Evolutionary conservation across 2,113 vertebrate genomes (phyloP), one percentile per base, ranked within the genome.

Genomic region (Edolisoma coerulescens): DNA sequence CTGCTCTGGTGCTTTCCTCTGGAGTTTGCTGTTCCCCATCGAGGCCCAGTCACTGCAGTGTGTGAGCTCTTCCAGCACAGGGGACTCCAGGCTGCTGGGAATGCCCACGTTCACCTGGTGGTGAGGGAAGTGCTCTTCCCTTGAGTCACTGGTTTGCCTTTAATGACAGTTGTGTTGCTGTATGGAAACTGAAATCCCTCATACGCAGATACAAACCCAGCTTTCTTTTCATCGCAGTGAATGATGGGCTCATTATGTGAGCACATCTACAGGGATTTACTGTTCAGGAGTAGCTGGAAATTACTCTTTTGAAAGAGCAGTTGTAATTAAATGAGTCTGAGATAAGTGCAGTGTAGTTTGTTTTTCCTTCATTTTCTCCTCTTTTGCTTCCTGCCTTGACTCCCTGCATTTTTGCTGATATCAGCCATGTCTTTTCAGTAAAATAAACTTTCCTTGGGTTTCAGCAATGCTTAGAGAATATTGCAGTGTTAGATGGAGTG

Each of bases 321-420:
- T 41, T 82, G 37, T 52, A 61, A 59, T 65, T 18, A 54, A 80
- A 33, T 10, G 9, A 39, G 70, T 81, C 52, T 60, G 30, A 77
- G 67, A 13, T 44, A 42, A 84, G 35, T 28, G 42, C 28, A 44
- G 9, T 6, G 35, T 47, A 53, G 18, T 61, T 71, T 65, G 32
- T 57, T 94, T 71, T 87, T 79, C 45, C 35, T 53, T 77, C 27
- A 32, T 65, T 85, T 90, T 84, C 41, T 91, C 27, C 69, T 87
- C 11, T 67, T 26, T 32, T 57, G 16, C 78, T 85, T 75, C n/a
- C 27, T 93, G 74, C n/a, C 35, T 52, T 32, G 33, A 15, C 33
- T 52, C n/a, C 3, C 26, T 71, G 28, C 15, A 3, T 82, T 71
- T 84, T 64, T 68, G 54, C 65, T 82, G 44, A 2, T 69, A 47